phyloP scores from a whole-genome alignment of 2,113 vertebrate genomes.

The Anolis carolinensis region DNA sequence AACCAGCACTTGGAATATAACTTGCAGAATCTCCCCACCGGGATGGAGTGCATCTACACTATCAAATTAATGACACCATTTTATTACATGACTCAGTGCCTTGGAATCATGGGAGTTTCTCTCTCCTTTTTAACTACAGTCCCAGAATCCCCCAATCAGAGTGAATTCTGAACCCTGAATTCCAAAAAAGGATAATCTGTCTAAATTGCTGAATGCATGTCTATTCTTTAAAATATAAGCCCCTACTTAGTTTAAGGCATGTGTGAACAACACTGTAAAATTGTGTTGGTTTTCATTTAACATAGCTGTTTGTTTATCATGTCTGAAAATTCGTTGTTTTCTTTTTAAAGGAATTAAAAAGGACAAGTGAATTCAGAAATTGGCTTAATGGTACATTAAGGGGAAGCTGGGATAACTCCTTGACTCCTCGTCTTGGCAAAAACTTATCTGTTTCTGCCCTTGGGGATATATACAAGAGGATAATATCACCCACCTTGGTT shows the following conservation, averaged over 20 bases:
- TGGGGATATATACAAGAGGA: not conserved
- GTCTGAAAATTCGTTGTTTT: not conserved
- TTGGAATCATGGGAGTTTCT: too few species aligned
- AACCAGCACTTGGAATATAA: too few species aligned
- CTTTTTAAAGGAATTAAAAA: not conserved
- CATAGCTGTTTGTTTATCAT: not conserved
- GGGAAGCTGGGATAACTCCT: not conserved
- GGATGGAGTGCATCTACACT: too few species aligned
- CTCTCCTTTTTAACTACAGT: too few species aligned
- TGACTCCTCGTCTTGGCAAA: not conserved
- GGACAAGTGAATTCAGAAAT: not conserved
- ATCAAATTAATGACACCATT: too few species aligned
- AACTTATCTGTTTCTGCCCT: not conserved
- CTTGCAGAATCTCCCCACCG: too few species aligned
- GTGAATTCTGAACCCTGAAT: too few species aligned
- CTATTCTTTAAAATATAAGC: not conserved
- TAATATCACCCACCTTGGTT: not conserved
- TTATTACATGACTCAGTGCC: too few species aligned
- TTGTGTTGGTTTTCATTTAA: not conserved
- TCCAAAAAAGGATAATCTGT: too few species aligned
- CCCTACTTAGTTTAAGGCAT: not conserved
- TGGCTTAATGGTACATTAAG: not conserved
- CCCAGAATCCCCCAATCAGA: too few species aligned
- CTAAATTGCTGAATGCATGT: not conserved
- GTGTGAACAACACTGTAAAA: not conserved